Conservation (phyloP, 2,888 invertebrate genomes). For the Ashinkailepas kermadecensis region DNA sequence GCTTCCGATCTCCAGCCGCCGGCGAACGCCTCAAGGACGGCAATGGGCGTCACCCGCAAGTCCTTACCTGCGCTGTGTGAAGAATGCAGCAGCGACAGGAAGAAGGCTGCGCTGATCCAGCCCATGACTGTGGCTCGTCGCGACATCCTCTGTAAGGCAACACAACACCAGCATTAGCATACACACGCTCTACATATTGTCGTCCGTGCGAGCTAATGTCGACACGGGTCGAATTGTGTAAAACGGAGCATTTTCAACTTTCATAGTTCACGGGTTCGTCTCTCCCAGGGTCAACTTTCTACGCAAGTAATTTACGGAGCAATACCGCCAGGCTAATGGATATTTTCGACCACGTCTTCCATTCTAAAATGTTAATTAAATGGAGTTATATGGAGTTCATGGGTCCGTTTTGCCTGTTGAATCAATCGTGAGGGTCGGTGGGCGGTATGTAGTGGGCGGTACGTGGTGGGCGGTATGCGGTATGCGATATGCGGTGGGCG, state of each 20-base stretch:
- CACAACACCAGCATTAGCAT: neutral
- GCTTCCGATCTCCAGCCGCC: no score
- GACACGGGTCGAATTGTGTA: neutral
- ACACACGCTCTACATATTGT: neutral
- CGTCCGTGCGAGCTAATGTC: neutral
- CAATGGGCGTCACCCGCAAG: neutral
- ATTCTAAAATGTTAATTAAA: slow-evolving; percentile 21
- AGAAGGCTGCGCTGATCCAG: neutral
- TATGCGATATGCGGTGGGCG: no score
- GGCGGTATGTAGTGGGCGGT: no score
- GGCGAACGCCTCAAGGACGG: no score
- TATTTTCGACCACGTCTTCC: neutral
- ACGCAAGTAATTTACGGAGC: slow-evolving; percentile 3
- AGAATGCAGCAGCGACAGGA: neutral
- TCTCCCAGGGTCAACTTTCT: slow-evolving; percentile 15
- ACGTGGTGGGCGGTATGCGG: no score
- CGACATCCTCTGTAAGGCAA: slow-evolving; percentile 6
- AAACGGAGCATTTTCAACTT: neutral
- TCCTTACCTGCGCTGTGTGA: neutral
- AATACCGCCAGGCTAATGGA: neutral
- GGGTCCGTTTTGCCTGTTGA: slow-evolving; percentile 15
- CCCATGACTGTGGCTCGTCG: neutral
- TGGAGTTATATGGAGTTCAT: slow-evolving; percentile 12
- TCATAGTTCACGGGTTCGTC: neutral
- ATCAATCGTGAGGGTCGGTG: neutral